Evolutionary conservation across 2,888 invertebrate genomes (phyloP), one percentile per base, ranked within the genome.

Genomic region (Mesochorus sp.): DNA sequence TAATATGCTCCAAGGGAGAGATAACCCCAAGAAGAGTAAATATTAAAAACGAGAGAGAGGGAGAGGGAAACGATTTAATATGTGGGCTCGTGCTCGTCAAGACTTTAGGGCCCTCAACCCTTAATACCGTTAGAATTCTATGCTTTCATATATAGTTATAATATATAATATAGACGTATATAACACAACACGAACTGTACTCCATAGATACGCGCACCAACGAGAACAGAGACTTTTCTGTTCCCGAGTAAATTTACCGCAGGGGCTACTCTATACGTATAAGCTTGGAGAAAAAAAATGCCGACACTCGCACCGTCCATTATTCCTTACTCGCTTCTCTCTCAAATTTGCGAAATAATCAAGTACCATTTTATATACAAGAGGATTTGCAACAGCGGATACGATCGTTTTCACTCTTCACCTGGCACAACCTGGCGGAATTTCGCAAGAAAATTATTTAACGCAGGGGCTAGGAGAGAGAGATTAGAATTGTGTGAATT

Each of bases 221-320:
- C 44, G 42, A 68, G 74, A 77, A 77, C 77, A 77, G 77, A 62
- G 73, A 68, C 55, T 73, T 73, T 77, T 57, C 73, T 77, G 77
- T 77, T 77, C 67, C 44, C 66, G 12, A 47, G 67, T 31, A 47
- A 62, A 67, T 73, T 34, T 59, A 28, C 24, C 66, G 57, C 44
- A 10, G 3, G 44, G 26, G 61, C 17, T 47, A 39, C 71, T n/a
- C n/a, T n/a, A n/a, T n/a, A n/a, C n/a, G n/a, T n/a, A 28, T 51
- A 26, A 28, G 19, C 37, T 47, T 47, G 44, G 37, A 47, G 37
- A 37, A 47, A 57, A 57, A 66, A 47, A 47, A 14, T 31, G 21
- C 64, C 72, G 66, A 72, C 53, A 55, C 26, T 42, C 26, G 26
- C 21, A 0, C 12, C 8, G 39, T 21, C 6, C 2, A 19, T 47